Evolutionary conservation across 2,113 vertebrate species (phyloP).

Genomic region (Ochotona curzoniae): DNA sequence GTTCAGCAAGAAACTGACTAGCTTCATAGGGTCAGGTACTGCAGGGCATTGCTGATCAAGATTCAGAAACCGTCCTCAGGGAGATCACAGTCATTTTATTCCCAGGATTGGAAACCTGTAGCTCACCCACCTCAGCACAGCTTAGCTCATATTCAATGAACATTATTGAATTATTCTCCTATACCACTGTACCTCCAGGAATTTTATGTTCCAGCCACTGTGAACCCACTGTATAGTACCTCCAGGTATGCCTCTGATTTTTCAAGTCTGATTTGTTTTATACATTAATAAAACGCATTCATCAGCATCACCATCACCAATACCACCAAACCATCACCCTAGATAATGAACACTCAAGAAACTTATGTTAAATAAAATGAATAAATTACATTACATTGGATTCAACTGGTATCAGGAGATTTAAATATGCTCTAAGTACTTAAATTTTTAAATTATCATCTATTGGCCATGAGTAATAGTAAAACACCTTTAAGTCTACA

Average conservation of each 20-base stretch:
- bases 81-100: not conserved
- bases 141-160: not conserved
- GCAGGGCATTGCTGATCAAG: not conserved
- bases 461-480: not conserved
- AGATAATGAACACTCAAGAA: not conserved
- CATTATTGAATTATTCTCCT: not conserved
- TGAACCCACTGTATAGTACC: not conserved
- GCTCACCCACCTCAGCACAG: not conserved
- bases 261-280: not conserved
- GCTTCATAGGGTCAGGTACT: not conserved
- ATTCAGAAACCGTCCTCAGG: slow-evolving; percentile 23
- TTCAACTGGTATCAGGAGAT: not conserved
- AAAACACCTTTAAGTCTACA: not conserved
- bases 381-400: not conserved
- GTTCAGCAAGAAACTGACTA: slow-evolving; percentile 37
- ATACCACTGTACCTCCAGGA: fast-evolving
- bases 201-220: not conserved
- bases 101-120: not conserved
- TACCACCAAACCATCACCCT: not conserved
- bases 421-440: slow-evolving; percentile 6
- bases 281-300: not conserved
- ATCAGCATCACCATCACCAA: too few relatives aligned
- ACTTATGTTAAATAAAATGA: not conserved
- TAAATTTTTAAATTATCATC: slow-evolving; percentile 25
- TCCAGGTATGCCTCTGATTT: not conserved